phyloP scores from a whole-genome alignment of 2,113 vertebrate species.

The Sprattus sprattus region DNA sequence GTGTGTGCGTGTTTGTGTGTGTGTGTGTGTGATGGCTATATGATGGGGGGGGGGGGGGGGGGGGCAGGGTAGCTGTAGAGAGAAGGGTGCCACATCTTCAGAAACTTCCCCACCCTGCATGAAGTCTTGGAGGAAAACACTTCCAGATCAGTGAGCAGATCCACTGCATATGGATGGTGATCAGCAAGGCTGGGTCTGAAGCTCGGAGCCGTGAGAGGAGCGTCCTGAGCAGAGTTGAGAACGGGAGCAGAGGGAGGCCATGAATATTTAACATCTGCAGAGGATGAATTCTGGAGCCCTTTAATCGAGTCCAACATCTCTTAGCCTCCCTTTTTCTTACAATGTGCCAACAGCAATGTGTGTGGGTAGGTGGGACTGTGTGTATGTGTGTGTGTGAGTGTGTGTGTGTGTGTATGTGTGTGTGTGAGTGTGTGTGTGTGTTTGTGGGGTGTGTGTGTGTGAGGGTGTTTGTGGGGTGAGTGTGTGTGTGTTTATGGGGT shows the following conservation, averaged over 20 bases:
- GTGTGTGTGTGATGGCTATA: not conserved
- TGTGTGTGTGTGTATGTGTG: not conserved
- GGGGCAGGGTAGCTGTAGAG: not conserved
- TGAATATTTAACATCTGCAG: constrained; percentile 3
- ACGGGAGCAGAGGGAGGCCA: not conserved
- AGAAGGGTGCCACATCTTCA: not conserved
- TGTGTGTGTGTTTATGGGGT: not conserved
- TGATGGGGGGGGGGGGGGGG: not conserved
- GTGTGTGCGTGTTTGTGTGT: constrained; percentile 22
- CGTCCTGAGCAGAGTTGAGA: not conserved
- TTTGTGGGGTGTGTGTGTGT: not conserved
- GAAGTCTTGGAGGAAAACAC: not conserved
- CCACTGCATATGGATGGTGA: not conserved
- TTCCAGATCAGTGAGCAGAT: not conserved
- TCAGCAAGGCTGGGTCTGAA: not conserved
- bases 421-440: not conserved
- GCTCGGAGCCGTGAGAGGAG: not conserved
- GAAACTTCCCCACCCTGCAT: not conserved
- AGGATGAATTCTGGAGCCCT: not conserved
- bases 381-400: not conserved
- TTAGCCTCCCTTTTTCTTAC: not conserved
- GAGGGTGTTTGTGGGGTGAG: not conserved
- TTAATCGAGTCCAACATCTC: not conserved
- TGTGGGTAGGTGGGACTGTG: constrained; percentile 2
- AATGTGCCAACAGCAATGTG: not conserved